These are phyloP conservation scores for Brachionus angularis DNA, from an alignment of 1,140 invertebrate genomes.

Conservation along the genomic window DNA sequence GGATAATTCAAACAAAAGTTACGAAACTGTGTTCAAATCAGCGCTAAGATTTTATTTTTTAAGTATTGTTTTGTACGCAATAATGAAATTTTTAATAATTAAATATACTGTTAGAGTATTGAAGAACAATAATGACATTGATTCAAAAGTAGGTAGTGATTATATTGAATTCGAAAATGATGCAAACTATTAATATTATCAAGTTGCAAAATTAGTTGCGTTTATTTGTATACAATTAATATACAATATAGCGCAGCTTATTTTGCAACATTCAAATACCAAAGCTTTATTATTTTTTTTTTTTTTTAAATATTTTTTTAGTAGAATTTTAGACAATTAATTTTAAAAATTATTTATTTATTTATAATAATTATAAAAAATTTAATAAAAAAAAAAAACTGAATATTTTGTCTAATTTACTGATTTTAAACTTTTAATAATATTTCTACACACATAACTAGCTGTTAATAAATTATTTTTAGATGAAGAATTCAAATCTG, in stretches of 20 bases:
- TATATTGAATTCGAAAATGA: not conserved
- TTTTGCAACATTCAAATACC: too few relatives aligned
- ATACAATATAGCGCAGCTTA: too few relatives aligned
- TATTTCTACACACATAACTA: conserved; percentile 11
- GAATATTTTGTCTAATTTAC: too few relatives aligned
- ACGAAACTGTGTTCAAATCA: conserved; percentile 28
- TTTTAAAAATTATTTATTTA: conserved; percentile 1
- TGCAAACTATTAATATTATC: too few relatives aligned
- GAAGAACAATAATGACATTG: too few relatives aligned
- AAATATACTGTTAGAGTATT: conserved; percentile 2
- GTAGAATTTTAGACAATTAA: not conserved
- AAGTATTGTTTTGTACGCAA: conserved; percentile 14
- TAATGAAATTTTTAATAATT: conserved; percentile 21
- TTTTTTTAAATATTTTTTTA: not conserved
- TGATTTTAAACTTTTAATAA: conserved; percentile 30
- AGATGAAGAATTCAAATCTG: not conserved
- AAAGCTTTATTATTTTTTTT: too few relatives aligned
- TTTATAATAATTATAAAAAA: not conserved
- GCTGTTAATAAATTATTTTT: conserved; percentile 17
- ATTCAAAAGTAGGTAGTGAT: not conserved
- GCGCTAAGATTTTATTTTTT: conserved; percentile 27
- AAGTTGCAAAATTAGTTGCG: too few relatives aligned
- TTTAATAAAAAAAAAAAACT: conserved; percentile 4
- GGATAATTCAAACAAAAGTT: conserved; percentile 1
- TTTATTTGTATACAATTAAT: too few relatives aligned